These are phyloP conservation scores for Elgaria multicarinata DNA, from an alignment of 2,113 vertebrate species.

Conservation along the genomic window DNA sequence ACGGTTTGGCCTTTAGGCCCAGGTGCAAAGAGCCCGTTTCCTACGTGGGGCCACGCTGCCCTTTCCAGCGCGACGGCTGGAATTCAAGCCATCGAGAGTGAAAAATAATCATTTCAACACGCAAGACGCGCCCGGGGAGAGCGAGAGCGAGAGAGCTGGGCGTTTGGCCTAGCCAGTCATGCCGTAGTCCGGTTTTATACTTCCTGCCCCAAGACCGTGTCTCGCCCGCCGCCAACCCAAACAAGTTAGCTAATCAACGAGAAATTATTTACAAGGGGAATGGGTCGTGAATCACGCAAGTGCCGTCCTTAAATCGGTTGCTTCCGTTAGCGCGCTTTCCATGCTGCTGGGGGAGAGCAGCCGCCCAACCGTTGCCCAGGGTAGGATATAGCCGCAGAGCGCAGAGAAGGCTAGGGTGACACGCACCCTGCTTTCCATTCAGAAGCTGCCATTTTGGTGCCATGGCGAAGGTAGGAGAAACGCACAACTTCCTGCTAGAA, in stretches of 20 bases:
- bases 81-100: neutral
- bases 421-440: neutral
- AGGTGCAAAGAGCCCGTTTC: conserved; percentile 5
- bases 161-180: neutral
- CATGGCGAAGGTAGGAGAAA: neutral
- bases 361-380: conserved; percentile 5
- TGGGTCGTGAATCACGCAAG: conserved; percentile 41
- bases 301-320: conserved; percentile 32
- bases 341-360: conserved; percentile 26
- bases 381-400: neutral
- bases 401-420: neutral
- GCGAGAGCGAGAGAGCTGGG: neutral
- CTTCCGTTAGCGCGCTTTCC: conserved; percentile 54
- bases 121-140: neutral
- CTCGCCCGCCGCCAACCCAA: conserved; percentile 52
- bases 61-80: neutral
- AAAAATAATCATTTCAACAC: neutral
- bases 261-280: conserved; percentile 52
- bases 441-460: neutral
- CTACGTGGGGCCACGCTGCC: fast-evolving
- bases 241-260: conserved; percentile 64
- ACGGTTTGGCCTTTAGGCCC: conserved; percentile 25
- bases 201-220: neutral
- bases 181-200: fast-evolving
- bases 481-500: too few species aligned